Base-by-base conservation (phyloP, 2,113 vertebrate genomes). In the Melanostigma gelatinosum region DNA sequence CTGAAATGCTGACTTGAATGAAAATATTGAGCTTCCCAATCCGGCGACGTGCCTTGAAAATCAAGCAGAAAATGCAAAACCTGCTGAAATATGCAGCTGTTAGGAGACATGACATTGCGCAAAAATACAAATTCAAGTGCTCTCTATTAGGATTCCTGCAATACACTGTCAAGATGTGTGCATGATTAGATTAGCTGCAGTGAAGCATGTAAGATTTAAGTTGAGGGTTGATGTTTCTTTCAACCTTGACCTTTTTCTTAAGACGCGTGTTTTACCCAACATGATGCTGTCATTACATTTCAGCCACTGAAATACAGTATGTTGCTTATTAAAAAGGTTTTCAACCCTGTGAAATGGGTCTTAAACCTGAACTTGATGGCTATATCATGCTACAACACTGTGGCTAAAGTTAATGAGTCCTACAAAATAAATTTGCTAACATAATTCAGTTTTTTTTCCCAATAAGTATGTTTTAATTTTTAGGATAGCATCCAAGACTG, bases 1-100 rank as follows among this genome's bases (percentile, higher is more conserved):
- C 73, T 71, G 67, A 79, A 84, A 62, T 79, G 77, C 85, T 87
- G 79, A 88, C 77, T 64, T 78, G 60, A 79, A 78, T 85, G 40
- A 88, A 88, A 88, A 80, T 78, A 79, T 55, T 73, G 58, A 70
- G 71, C 64, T 29, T 67, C 50, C 32, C 76, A 69, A 81, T 76
- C 74, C 10, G 20, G 50, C 5, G 13, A 82, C n/a, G 44, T 80
- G 85, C 62, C 27, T 80, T 40, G 60, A 79, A 84, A 84, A 82
- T 83, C 75, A 83, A 85, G 83, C 66, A 71, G 72, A 36, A 83
- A 83, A 72, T 83, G 75, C 72, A 68, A 88, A 48, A 84, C 63
- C 70, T 83, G 79, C 74, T 80, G 65, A 86, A 85, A 86, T 62
- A 52, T 70, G 71, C 75, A 77, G 77, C 70, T 81, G 82, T 77